Evolutionary conservation across 2,113 vertebrate genomes (phyloP).

Genomic region (Brachypodius melanocephalos): DNA sequence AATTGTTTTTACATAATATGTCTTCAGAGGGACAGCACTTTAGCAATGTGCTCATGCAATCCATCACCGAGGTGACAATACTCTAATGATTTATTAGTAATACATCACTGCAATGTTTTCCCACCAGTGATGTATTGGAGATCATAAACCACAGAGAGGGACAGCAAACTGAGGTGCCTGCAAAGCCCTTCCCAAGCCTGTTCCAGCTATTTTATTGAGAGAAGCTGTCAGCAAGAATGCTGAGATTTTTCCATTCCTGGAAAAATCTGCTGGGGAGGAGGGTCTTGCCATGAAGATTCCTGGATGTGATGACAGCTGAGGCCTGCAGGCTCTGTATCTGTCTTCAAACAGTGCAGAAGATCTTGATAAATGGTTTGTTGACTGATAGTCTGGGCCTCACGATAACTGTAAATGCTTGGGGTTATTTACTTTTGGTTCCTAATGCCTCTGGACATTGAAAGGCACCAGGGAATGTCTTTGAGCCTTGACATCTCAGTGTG

Average conservation of each 20-base stretch:
- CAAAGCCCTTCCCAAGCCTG: background rate
- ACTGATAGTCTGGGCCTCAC: background rate
- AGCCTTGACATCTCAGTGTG: background rate
- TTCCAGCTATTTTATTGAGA: background rate
- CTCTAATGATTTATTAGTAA: constrained; percentile 7
- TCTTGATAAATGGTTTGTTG: background rate
- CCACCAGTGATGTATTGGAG: background rate
- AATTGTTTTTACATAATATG: background rate
- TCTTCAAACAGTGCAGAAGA: background rate
- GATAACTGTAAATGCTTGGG: background rate
- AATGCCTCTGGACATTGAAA: background rate
- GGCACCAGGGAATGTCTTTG: background rate
- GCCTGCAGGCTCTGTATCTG: background rate
- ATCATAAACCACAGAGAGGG: background rate
- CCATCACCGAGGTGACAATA: constrained; percentile 9
- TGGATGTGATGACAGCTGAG: background rate
- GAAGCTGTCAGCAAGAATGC: background rate
- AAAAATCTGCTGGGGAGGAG: background rate
- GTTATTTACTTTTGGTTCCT: background rate
- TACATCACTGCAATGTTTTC: constrained; percentile 24
- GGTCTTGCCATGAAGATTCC: background rate
- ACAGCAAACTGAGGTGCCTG: background rate
- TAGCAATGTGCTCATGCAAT: background rate
- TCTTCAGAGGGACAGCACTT: constrained; percentile 6
- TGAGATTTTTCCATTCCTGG: background rate